These are phyloP conservation scores for Hippopotamus amphibius DNA, from an alignment of 2,113 vertebrate genomes.

Conservation along the genomic window DNA sequence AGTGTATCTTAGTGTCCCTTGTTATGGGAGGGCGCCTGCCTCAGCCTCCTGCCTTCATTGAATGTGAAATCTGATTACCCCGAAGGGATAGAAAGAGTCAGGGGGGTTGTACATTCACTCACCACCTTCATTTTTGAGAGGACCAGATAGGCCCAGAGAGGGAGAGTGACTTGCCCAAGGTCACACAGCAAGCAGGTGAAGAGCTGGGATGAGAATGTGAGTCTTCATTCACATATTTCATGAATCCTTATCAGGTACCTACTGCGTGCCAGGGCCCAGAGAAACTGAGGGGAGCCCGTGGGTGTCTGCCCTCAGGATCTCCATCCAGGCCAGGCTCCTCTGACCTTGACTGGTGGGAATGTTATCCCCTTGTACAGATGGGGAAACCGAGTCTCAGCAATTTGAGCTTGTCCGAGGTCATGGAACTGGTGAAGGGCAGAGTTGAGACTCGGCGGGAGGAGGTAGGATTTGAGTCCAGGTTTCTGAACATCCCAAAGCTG, in stretches of 20 bases:
- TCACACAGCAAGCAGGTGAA: not conserved
- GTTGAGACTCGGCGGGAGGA: fast-evolving
- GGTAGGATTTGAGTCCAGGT: not conserved
- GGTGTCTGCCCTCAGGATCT: not conserved
- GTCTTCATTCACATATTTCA: not conserved
- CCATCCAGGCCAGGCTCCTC: not conserved
- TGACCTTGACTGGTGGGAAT: not conserved
- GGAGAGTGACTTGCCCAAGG: not conserved
- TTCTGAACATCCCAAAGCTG: not conserved
- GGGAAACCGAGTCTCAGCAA: not conserved
- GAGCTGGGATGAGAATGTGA: not conserved
- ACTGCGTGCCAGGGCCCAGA: too few relatives aligned
- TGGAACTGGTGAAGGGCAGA: not conserved
- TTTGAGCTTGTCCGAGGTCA: not conserved
- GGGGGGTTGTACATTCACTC: not conserved
- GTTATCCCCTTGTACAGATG: not conserved
- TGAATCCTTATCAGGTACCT: not conserved
- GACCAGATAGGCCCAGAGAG: not conserved
- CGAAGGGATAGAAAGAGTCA: not conserved
- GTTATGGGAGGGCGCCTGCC: not conserved
- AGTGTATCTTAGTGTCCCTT: not conserved
- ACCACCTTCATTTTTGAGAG: not conserved
- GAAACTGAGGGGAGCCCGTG: too few relatives aligned
- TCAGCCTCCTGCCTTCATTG: not conserved
- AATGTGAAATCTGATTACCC: not conserved